phyloP scores from a whole-genome alignment of 2,797 vertebrate genomes.

The Mareca penelope region DNA sequence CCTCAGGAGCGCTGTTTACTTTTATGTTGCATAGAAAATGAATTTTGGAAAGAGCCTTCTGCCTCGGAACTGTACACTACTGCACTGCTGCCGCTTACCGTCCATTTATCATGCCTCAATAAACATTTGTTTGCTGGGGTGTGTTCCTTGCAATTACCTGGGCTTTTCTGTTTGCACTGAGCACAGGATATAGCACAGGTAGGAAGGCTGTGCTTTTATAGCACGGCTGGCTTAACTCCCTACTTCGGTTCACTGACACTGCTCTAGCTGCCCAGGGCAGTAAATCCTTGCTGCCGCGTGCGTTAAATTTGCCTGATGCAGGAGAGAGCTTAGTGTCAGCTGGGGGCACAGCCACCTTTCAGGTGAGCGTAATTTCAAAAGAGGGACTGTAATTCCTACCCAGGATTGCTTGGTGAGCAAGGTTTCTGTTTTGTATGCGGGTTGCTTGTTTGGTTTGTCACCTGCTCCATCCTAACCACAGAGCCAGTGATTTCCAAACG shows the following conservation, averaged over 20 bases:
- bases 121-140: not conserved
- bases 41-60: not conserved
- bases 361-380: not conserved
- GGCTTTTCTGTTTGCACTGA: not conserved
- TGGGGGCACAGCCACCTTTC: not conserved
- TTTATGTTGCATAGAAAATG: not conserved
- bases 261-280: not conserved
- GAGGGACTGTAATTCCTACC: not conserved
- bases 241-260: not conserved
- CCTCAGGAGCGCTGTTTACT: not conserved
- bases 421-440: not conserved
- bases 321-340: not conserved
- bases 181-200: not conserved
- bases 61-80: fast-evolving
- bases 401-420: not conserved
- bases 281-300: not conserved
- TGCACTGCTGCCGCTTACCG: not conserved
- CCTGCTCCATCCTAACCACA: not conserved
- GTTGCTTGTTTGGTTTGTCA: not conserved
- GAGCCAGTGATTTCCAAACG: not conserved
- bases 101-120: fast-evolving
- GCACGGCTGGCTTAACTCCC: not conserved
- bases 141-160: not conserved
- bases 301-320: not conserved
- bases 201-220: not conserved